phyloP scores from a whole-genome alignment of 2,888 invertebrate species.

The Ptilodon capucinus region DNA sequence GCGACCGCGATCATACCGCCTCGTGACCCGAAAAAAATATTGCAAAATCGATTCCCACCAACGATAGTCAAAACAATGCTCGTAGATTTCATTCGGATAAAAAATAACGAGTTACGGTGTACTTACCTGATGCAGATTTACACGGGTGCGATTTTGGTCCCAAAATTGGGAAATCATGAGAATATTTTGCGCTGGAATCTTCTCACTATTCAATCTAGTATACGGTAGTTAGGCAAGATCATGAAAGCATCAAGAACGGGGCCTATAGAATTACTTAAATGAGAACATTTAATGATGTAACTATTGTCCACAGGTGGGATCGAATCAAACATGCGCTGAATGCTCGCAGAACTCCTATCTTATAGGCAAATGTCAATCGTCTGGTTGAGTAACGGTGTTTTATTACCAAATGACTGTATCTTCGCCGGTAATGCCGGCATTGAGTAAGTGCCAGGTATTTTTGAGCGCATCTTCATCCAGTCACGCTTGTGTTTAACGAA shows the following conservation, averaged over 20 bases:
- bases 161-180: slow-evolving; percentile 44
- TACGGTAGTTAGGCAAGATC: slow-evolving; percentile 41
- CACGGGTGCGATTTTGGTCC: slow-evolving; percentile 21
- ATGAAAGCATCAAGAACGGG: slow-evolving; percentile 22
- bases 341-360: slow-evolving; percentile 44
- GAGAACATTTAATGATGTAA: slow-evolving; percentile 39
- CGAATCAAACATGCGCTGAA: slow-evolving; percentile 43
- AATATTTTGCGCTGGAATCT: slow-evolving; percentile 39
- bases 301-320: slow-evolving; percentile 22
- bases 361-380: slow-evolving; percentile 74
- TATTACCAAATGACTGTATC: slow-evolving; percentile 67
- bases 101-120: slow-evolving; percentile 12
- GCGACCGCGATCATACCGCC: slow-evolving; percentile 11
- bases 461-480: slow-evolving; percentile 50
- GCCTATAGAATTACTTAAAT: slow-evolving; percentile 7
- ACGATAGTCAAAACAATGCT: slow-evolving; percentile 16
- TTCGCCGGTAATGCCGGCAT: slow-evolving; percentile 46
- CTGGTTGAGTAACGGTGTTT: slow-evolving; percentile 64
- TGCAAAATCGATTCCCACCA: slow-evolving; percentile 26
- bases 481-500: slow-evolving; percentile 32
- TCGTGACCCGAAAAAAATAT: slow-evolving; percentile 16
- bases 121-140: slow-evolving; percentile 23
- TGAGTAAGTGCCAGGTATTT: slow-evolving; percentile 54
- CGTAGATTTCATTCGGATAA: slow-evolving; percentile 17
- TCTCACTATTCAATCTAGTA: slow-evolving; percentile 48